Conservation (phyloP, 2,888 invertebrate genomes). For the Agrilus cyanescens region DNA sequence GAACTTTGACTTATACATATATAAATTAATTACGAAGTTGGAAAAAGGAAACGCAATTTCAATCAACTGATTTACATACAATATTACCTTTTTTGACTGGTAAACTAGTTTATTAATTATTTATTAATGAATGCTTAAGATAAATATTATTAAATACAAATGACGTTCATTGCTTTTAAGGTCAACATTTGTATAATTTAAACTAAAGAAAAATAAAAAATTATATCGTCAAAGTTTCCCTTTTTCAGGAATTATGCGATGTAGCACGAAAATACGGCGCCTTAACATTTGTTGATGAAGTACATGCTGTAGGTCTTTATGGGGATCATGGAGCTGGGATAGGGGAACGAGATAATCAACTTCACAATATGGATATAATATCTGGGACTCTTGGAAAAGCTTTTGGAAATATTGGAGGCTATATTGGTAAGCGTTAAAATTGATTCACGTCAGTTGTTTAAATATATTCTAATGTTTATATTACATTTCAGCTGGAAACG, state of each 20-base stretch:
- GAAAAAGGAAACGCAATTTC: too few relatives aligned
- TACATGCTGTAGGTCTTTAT: slow-evolving; percentile 94
- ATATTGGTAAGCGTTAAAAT: slow-evolving; percentile 24
- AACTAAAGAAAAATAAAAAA: neutral
- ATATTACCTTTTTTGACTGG: too few relatives aligned
- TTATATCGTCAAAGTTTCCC: too few relatives aligned
- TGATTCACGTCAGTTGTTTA: too few relatives aligned
- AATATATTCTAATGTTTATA: too few relatives aligned
- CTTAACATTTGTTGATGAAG: slow-evolving; percentile 92
- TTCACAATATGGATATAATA: slow-evolving; percentile 83
- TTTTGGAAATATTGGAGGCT: slow-evolving; percentile 62
- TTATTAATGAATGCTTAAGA: too few relatives aligned
- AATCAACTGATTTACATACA: too few relatives aligned
- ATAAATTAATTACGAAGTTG: too few relatives aligned
- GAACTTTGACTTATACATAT: too few relatives aligned
- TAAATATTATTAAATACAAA: neutral
- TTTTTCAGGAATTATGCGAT: slow-evolving; percentile 61
- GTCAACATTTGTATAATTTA: neutral
- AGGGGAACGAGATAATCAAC: slow-evolving; percentile 74
- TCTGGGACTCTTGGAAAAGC: slow-evolving; percentile 95
- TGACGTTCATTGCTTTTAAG: neutral
- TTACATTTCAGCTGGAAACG: slow-evolving; percentile 54
- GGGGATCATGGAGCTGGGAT: slow-evolving; percentile 89
- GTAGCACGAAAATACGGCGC: slow-evolving; percentile 87
- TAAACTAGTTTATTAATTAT: too few relatives aligned